Conservation (phyloP, 2,797 vertebrate species). For the Chaetophractus vellerosus region DNA sequence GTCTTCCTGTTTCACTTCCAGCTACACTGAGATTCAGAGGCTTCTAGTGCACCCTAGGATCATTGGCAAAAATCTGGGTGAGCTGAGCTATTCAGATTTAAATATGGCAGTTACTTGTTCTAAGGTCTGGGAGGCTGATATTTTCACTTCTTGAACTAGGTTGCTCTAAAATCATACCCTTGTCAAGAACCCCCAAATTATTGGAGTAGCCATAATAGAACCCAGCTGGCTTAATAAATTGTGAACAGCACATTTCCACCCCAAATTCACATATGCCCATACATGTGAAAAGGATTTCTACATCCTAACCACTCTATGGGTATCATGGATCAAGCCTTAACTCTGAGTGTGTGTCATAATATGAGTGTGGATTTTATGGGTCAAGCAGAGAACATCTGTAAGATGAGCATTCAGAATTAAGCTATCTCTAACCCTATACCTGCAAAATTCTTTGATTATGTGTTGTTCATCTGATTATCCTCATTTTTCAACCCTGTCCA, state of each 20-base stretch:
- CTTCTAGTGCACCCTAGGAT: not conserved
- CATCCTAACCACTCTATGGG: not conserved
- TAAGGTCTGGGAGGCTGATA: not conserved
- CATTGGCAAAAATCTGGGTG: slow-evolving; percentile 6
- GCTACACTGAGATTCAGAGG: not conserved
- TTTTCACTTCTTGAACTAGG: slow-evolving; percentile 51
- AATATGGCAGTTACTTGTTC: slow-evolving; percentile 37
- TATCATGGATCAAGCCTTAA: not conserved
- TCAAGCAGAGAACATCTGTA: not conserved
- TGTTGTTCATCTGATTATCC: not conserved
- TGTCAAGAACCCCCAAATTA: slow-evolving; percentile 16
- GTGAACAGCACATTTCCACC: not conserved
- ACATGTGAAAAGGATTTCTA: slow-evolving; percentile 26
- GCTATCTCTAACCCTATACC: not conserved
- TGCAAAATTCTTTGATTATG: not conserved
- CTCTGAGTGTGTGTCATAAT: not conserved
- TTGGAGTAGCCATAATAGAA: not conserved
- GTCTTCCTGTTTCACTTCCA: not conserved
- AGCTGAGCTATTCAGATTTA: slow-evolving; percentile 28
- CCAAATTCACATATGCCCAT: not conserved
- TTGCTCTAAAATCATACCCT: slow-evolving; percentile 42
- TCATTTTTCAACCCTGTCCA: not conserved
- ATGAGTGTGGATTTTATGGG: not conserved
- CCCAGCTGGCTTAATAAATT: not conserved
- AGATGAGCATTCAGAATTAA: slow-evolving; percentile 15